Evolutionary conservation across 1,140 invertebrate species (phyloP), one percentile per base, ranked within the genome.

Genomic region (Macrobrachium nipponense): DNA sequence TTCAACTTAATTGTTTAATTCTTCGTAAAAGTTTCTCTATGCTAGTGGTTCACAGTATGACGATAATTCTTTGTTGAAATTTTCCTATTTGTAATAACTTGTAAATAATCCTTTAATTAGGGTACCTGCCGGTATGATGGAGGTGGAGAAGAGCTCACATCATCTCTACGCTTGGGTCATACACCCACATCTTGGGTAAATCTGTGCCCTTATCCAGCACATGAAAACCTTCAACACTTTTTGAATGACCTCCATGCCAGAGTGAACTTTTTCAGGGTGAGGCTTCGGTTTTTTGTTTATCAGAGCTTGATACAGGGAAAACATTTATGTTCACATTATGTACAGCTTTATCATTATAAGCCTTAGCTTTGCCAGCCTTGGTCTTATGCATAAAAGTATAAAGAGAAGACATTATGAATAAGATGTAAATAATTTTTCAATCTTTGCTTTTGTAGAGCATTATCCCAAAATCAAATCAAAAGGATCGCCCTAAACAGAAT

Each of bases 181-280:
- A 86, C 84, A 6, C 84, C 84, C 8, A 43, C 14, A 2, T 18
- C 68, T 17, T 86, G 84, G 84, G 18, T 61, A 23, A 17, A 80
- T 12, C 58, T 80, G 64, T 86, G 68, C 15, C 12, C 66, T 27
- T 20, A 79, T 8, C 77, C 84, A 64, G 66, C 78, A 0, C 77
- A 77, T 2, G 51, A 59, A 43, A 60, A 44, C 10, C 84, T 86
- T n/a, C 58, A 64, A 36, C 66, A 72, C 23, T 86, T 86, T 59
- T 27, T 86, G 5, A 62, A 80, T 17, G 66, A 86, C 27, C 68
- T 86, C n/a, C 77, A 80, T 64, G 78, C 59, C 15, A 70, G 77
- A 27, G 70, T 72, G 14, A 5, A 73, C 18, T 86, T 86, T 68
- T 80, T 86, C 23, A 73, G 44, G 77, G 84, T 79, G 18, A 72